Evolutionary conservation across 1,140 invertebrate genomes (phyloP).

Genomic region (Dreissena polymorpha): DNA sequence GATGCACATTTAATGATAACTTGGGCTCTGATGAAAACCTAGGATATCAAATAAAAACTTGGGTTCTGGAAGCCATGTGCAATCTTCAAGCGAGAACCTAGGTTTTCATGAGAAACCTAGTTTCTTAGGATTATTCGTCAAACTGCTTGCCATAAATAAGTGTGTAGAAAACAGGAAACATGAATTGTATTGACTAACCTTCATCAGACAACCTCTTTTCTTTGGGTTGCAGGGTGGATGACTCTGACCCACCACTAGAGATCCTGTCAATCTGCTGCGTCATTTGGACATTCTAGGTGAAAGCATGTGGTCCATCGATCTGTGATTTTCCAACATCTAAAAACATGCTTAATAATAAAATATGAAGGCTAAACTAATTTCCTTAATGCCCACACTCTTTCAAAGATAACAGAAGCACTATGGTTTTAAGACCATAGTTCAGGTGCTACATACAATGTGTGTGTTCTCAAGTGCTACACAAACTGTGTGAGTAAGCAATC

Average conservation of each 20-base stretch:
- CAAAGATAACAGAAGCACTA: slow-evolving; percentile 1
- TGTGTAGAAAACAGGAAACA: slow-evolving; percentile 12
- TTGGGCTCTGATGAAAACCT: too few species aligned
- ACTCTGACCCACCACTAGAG: not conserved
- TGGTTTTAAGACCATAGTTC: slow-evolving; percentile 6
- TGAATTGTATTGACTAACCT: slow-evolving; percentile 8
- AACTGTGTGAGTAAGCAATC: slow-evolving; percentile 10
- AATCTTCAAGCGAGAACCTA: too few species aligned
- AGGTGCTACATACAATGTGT: not conserved
- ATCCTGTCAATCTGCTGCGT: not conserved
- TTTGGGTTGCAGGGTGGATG: not conserved
- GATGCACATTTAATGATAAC: too few species aligned
- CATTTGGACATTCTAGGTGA: not conserved
- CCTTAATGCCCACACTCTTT: slow-evolving; percentile 9
- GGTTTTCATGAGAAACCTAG: too few species aligned
- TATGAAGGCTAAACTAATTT: slow-evolving; percentile 5
- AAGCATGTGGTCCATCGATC: not conserved
- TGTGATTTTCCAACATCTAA: slow-evolving; percentile 1
- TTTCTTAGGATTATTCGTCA: too few species aligned
- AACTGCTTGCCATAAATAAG: not conserved
- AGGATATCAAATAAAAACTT: too few species aligned
- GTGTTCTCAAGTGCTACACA: slow-evolving; percentile 10
- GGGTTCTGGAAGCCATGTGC: too few species aligned
- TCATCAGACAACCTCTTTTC: not conserved
- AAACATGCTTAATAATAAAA: slow-evolving; percentile 11